Base-by-base conservation (phyloP, 1,140 invertebrate genomes). In the Drosophila hydei region DNA sequence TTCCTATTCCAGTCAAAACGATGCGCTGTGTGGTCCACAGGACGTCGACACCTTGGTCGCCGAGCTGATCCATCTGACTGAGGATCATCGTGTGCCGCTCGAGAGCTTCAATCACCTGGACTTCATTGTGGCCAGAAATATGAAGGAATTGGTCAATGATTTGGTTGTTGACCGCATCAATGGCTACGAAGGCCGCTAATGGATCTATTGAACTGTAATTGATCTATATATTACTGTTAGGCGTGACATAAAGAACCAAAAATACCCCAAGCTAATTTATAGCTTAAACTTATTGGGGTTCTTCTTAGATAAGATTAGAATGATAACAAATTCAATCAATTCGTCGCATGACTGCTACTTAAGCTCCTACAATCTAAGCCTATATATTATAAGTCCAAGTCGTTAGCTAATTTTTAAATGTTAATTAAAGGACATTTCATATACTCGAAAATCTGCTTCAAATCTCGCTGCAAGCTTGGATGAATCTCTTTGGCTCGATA, bases 21-120 rank as follows among this genome's bases (percentile, higher is more conserved):
- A 96, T 81, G 91, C 87, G 8, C 68, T 94, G 6, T 92, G 93
- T 4, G 91, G 81, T 91, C 92, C 93, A 42, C 74, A 94, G 92
- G 95, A 96, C 79, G 93, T 96, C 0, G 36, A 88, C n/a, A 88
- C 72, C 0, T 43, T 88, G 14, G 78, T 88, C 4, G n/a, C 33
- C 18, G 21, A 65, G 2, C 60, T 88, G 14, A 27, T 19, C 9
- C 19, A 88, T 16, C 59, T 88, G 18, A 12, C 9, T 18, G 83
- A 88, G 42, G 85, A 85, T 42, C 55, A 89, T 68, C 85, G 92
- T 78, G 92, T 96, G 6, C 92, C 93, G 0, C 91, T 93, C 45
- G 83, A 92, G 21, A 91, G 93, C 25, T 96, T 95, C 91, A 95
- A 94, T 89, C 95, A 96, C 75, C 92, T 95, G 79, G 95, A 96